Percentiles rank a stretch among this genome's conserved stretches.
Evolutionary conservation across 2,888 invertebrate genomes (phyloP).

Genomic region (Suillia variegata): DNA sequence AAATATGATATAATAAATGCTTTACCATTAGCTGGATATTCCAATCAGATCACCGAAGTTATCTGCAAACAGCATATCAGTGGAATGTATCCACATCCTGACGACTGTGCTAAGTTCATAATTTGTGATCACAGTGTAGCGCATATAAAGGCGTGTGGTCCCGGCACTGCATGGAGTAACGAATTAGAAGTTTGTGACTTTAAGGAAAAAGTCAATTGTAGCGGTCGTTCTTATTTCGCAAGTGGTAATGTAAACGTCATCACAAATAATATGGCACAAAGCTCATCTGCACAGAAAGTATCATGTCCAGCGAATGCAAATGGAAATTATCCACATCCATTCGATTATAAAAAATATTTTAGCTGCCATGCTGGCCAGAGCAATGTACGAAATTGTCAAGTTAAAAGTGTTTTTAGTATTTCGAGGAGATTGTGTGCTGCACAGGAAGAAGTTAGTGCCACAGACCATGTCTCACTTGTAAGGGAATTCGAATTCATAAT

Average conservation of each 20-base stretch:
- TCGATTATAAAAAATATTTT: not conserved
- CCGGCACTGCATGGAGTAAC: constrained; percentile 68
- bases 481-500: not conserved
- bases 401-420: not conserved
- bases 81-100: constrained; percentile 65
- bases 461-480: not conserved
- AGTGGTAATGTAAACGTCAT: too few species aligned
- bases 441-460: not conserved
- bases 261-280: not conserved
- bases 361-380: not conserved
- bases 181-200: constrained; percentile 64
- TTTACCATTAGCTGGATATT: too few species aligned
- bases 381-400: not conserved
- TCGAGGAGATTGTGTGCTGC: not conserved
- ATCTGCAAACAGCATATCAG: too few species aligned
- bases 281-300: not conserved
- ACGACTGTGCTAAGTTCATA: constrained; percentile 67
- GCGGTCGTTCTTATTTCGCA: constrained; percentile 9
- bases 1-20: too few species aligned
- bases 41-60: too few species aligned
- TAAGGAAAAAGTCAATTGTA: constrained; percentile 64
- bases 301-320: not conserved
- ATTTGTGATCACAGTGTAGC: constrained; percentile 66
- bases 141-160: constrained; percentile 65
- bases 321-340: not conserved